phyloP scores from a whole-genome alignment of 1,140 invertebrate genomes.

The Parapsyche elsis region DNA sequence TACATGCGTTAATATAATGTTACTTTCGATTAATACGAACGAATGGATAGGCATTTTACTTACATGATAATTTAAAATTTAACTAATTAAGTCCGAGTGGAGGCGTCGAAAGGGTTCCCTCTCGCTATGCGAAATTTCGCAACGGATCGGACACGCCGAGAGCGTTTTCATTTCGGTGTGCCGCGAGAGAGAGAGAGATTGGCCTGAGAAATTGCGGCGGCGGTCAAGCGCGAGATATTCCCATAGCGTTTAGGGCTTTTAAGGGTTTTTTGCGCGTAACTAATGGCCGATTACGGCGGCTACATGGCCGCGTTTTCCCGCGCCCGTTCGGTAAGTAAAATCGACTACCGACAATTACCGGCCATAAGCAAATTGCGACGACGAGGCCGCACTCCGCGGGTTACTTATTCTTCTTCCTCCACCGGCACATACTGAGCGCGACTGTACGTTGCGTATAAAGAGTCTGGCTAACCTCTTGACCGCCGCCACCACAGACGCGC shows the following conservation, averaged over 20 bases:
- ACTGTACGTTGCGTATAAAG: no score
- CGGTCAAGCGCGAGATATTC: not conserved
- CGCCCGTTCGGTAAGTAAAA: not conserved
- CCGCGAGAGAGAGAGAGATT: not conserved
- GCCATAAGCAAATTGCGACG: constrained; percentile 21
- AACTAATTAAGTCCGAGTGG: not conserved
- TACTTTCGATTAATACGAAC: no score
- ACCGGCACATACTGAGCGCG: no score
- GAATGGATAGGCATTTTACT: no score
- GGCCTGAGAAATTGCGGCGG: constrained; percentile 3
- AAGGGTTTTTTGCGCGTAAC: constrained; percentile 10
- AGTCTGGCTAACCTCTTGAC: not conserved
- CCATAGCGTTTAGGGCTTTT: constrained; percentile 1
- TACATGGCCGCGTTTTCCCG: constrained; percentile 12
- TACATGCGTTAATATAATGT: no score
- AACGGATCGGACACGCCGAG: no score
- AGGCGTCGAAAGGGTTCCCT: not conserved
- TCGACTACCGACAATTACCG: constrained; percentile 25
- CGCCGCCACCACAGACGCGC: not conserved
- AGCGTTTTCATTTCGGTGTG: no score
- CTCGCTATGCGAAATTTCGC: not conserved
- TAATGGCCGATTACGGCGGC: constrained; percentile 15
- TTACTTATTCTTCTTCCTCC: no score
- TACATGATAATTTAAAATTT: no score
- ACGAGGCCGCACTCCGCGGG: not conserved